phyloP scores from a whole-genome alignment of 35 echinoderm and acorn worm genomes.

The Amphiura filiformis region DNA sequence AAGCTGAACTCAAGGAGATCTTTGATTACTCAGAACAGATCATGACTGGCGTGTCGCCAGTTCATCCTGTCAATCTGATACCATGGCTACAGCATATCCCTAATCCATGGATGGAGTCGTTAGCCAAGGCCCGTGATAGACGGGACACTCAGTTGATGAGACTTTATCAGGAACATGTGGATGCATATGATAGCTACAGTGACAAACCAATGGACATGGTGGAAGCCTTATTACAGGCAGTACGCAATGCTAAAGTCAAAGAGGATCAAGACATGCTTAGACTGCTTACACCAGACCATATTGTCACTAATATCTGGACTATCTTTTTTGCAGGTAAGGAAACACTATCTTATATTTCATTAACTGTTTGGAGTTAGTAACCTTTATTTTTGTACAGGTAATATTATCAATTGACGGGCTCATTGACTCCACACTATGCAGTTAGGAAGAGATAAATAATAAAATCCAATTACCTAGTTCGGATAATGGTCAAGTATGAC shows the following conservation, averaged over 20 bases:
- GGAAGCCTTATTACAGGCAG: constrained; percentile 77
- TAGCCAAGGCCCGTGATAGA: constrained; percentile 59
- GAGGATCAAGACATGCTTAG: constrained; percentile 59
- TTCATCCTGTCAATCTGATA: constrained; percentile 89
- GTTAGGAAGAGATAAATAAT: no score
- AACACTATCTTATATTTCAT: background rate
- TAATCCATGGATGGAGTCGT: constrained; percentile 84
- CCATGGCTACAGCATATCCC: constrained; percentile 88
- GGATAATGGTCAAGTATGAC: no score
- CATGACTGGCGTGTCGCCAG: constrained; percentile 84
- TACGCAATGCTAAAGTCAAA: constrained; percentile 56
- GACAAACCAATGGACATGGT: constrained; percentile 82
- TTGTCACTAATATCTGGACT: constrained; percentile 98
- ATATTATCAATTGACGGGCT: no score
- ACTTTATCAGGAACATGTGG: constrained; percentile 77
- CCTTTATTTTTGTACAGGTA: no score
- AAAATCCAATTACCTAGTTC: no score
- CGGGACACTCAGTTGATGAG: constrained; percentile 72
- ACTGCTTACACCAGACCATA: constrained; percentile 82
- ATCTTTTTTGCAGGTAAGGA: constrained; percentile 99
- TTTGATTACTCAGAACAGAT: constrained; percentile 84
- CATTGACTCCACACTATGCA: no score
- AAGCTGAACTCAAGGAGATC: constrained; percentile 82
- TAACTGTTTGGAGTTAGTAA: constrained; percentile 6
- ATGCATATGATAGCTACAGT: constrained; percentile 58